phyloP scores from a whole-genome alignment of 2,888 invertebrate species.

The Corythucha ciliata region DNA sequence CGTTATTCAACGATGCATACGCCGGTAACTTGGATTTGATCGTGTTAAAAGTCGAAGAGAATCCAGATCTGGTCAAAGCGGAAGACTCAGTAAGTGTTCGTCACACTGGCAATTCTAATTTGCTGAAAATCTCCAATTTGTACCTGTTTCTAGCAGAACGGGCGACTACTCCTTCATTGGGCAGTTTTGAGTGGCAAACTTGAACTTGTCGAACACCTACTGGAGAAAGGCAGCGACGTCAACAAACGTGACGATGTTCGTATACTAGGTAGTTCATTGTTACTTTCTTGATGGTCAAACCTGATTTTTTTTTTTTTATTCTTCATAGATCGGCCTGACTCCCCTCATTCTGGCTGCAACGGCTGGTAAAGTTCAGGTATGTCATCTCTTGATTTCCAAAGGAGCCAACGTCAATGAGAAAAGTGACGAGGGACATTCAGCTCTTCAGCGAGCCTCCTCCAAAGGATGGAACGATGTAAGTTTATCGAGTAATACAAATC shows the following conservation, averaged over 20 bases:
- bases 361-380: constrained; percentile 61
- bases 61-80: constrained; percentile 45
- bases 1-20: constrained; percentile 54
- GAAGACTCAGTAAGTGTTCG: constrained; percentile 46
- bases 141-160: constrained; percentile 49
- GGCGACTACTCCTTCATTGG: constrained; percentile 67
- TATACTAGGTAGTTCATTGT: constrained; percentile 15
- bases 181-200: constrained; percentile 68
- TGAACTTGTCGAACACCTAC: constrained; percentile 58
- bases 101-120: not conserved
- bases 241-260: constrained; percentile 63
- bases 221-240: constrained; percentile 55
- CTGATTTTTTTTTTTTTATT: not conserved
- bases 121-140: not conserved
- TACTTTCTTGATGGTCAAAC: not conserved
- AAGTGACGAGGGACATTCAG: constrained; percentile 64
- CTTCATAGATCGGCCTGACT: constrained; percentile 53
- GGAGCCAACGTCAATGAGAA: constrained; percentile 65
- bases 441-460: constrained; percentile 77
- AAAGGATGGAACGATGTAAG: constrained; percentile 65
- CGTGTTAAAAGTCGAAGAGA: constrained; percentile 51
- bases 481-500: constrained; percentile 1
- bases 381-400: constrained; percentile 53
- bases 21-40: constrained; percentile 61
- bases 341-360: constrained; percentile 72